A percentile compares a stretch with the other conserved stretches of the same genome.
Evolutionary conservation across 2,888 invertebrate species (phyloP).

Genomic region (Chironomus tentans): DNA sequence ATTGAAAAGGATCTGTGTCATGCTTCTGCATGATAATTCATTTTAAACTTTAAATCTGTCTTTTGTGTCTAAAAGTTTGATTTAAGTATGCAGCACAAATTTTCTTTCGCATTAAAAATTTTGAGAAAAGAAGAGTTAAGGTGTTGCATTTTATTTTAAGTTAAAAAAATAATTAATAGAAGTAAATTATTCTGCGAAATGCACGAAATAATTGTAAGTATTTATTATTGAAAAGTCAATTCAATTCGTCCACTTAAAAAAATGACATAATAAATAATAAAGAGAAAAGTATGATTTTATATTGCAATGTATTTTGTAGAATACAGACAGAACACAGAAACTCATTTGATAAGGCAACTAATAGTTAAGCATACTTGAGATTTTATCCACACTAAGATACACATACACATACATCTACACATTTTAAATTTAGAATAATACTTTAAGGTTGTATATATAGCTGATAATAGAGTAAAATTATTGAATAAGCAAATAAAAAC

Average conservation of each 20-base stretch:
- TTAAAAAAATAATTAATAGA: too few relatives aligned
- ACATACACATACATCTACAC: neutral
- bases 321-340: neutral
- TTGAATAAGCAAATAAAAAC: neutral
- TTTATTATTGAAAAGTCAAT: conserved; percentile 11
- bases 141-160: too few relatives aligned
- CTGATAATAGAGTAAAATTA: neutral
- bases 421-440: neutral
- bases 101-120: too few relatives aligned
- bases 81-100: too few relatives aligned
- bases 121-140: too few relatives aligned
- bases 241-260: conserved; percentile 16
- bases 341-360: neutral
- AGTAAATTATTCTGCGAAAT: too few relatives aligned
- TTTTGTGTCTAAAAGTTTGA: too few relatives aligned
- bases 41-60: too few relatives aligned
- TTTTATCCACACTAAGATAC: neutral
- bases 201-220: too few relatives aligned
- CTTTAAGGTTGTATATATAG: neutral
- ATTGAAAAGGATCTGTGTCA: too few relatives aligned
- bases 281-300: neutral
- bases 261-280: neutral
- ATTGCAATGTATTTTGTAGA: too few relatives aligned
- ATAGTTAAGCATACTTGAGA: neutral
- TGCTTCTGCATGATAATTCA: too few relatives aligned